phyloP scores from a whole-genome alignment of 2,888 invertebrate genomes.

The Sphaerophoria rueppellii region DNA sequence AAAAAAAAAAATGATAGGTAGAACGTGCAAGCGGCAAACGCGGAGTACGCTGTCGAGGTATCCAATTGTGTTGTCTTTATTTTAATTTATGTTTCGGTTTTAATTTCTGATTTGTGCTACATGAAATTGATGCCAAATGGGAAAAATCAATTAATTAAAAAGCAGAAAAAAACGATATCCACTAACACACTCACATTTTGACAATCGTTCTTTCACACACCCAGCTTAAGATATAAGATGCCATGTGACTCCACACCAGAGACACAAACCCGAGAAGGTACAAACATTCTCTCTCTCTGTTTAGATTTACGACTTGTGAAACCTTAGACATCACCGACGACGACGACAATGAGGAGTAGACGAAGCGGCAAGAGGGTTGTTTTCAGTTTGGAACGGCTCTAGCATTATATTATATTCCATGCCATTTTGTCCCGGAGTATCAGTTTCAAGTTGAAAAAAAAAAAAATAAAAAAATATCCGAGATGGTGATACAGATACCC shows the following conservation, averaged over 20 bases:
- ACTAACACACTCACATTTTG: slow-evolving; percentile 33
- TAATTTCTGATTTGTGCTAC: slow-evolving; percentile 74
- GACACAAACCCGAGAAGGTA: slow-evolving; percentile 59
- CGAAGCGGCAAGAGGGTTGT: slow-evolving; percentile 6
- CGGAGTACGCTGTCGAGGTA: slow-evolving; percentile 22
- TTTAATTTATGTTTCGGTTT: slow-evolving; percentile 73
- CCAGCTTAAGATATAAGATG: slow-evolving; percentile 25
- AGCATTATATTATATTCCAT: slow-evolving; percentile 64
- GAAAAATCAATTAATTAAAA: slow-evolving; percentile 73
- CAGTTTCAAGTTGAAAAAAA: slow-evolving; percentile 59
- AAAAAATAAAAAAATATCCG: slow-evolving; percentile 51
- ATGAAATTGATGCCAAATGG: slow-evolving; percentile 73
- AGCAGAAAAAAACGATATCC: slow-evolving; percentile 59
- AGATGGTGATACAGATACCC: slow-evolving; percentile 60
- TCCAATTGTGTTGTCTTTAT: slow-evolving; percentile 65
- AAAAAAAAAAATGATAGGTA: slow-evolving; percentile 3
- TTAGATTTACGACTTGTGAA: slow-evolving; percentile 73
- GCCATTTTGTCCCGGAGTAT: slow-evolving; percentile 70
- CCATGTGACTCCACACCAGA: slow-evolving; percentile 32
- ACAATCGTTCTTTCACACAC: slow-evolving; percentile 48
- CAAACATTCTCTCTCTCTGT: slow-evolving; percentile 61
- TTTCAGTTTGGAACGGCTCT: slow-evolving; percentile 12
- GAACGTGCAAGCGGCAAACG: not conserved
- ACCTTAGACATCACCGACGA: slow-evolving; percentile 57
- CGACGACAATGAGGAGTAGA: slow-evolving; percentile 37